Evolutionary conservation across 53 echinoderm and acorn worm species (phyloP).

Genomic region (Echinometra lucunter): DNA sequence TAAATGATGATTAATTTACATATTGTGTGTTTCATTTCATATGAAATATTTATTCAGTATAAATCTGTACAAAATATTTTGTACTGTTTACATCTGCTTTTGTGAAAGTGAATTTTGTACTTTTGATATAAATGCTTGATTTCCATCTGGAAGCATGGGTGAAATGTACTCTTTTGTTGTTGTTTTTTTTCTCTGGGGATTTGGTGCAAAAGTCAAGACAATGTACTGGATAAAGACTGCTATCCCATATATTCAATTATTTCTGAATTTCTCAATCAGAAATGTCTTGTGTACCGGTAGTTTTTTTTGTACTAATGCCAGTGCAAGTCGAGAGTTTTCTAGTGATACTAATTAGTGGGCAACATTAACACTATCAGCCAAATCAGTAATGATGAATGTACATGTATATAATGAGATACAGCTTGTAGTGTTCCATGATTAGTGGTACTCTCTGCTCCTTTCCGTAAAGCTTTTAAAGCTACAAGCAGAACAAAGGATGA

Average conservation of each 20-base stretch:
- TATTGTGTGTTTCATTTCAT: conserved; percentile 59
- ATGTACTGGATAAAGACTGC: not conserved
- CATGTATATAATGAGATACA: not conserved
- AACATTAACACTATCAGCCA: not conserved
- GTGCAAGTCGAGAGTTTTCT: not conserved
- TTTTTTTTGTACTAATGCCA: not conserved
- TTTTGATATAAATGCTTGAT: conserved; percentile 57
- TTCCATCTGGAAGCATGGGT: not conserved
- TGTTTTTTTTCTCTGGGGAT: not conserved
- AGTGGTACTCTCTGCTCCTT: not conserved
- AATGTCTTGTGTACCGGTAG: not conserved
- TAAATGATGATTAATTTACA: conserved; percentile 46
- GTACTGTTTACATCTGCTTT: conserved; percentile 68
- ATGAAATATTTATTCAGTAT: conserved; percentile 59
- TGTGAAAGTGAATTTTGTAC: conserved; percentile 66
- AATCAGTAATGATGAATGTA: not conserved
- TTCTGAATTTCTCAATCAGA: not conserved
- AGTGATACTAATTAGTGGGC: not conserved
- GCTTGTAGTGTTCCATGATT: not conserved
- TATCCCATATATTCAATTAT: not conserved
- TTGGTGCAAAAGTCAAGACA: conserved; percentile 3
- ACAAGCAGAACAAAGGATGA: not conserved
- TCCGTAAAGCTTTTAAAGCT: not conserved
- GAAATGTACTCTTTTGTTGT: conserved; percentile 4
- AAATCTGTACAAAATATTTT: conserved; percentile 55